A percentile compares a stretch with the other conserved stretches of the same genome.
These are phyloP conservation scores for Eidolon dupreanum DNA, from an alignment of 2,797 vertebrate genomes.

Conservation along the genomic window DNA sequence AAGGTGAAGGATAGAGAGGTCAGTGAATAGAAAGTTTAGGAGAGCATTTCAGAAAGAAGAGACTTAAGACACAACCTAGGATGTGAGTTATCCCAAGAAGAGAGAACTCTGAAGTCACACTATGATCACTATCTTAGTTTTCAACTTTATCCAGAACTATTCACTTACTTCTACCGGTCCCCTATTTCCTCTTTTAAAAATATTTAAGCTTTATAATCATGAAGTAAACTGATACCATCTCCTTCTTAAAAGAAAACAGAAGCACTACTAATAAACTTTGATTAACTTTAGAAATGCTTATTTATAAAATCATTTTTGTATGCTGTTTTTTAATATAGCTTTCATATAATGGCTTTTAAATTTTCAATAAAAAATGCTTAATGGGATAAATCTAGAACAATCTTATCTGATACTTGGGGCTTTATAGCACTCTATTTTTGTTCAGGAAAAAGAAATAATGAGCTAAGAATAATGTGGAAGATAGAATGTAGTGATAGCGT, in stretches of 20 bases:
- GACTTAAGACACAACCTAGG: neutral
- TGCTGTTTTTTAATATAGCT: neutral
- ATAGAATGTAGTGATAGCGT: neutral
- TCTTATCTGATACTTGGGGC: neutral
- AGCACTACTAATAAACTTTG: neutral
- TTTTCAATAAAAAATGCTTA: neutral
- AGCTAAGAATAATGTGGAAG: neutral
- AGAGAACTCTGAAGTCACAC: neutral
- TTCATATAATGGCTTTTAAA: neutral
- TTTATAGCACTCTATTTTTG: neutral
- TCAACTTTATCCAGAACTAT: neutral
- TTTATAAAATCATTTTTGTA: slow-evolving; percentile 1
- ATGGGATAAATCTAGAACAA: neutral
- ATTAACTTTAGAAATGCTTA: neutral
- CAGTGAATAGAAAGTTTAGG: neutral
- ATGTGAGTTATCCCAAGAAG: neutral
- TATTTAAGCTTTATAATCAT: neutral
- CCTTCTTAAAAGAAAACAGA: neutral
- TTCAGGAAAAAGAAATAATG: neutral
- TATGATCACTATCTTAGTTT: neutral
- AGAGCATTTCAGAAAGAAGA: neutral
- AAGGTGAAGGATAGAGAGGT: neutral
- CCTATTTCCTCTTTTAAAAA: neutral
- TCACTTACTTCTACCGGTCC: neutral
- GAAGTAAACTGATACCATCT: neutral